Conservation (phyloP, 2,113 vertebrate genomes). For the Coptodon bakossiorum region DNA sequence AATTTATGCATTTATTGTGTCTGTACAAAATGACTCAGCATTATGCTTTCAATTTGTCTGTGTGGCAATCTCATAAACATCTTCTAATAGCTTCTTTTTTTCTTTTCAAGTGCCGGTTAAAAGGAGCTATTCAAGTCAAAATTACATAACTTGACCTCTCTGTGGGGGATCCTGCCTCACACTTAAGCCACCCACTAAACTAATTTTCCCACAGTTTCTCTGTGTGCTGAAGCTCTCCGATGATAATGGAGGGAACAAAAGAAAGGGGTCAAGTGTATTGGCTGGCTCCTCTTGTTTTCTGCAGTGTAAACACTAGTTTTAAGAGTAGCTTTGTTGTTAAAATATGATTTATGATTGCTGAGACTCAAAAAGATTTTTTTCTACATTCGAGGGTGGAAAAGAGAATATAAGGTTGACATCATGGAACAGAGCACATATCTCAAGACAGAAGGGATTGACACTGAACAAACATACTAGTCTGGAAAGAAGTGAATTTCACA, state of each 20-base stretch:
- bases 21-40: background rate
- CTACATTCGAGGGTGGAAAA: background rate
- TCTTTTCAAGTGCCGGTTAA: background rate
- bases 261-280: background rate
- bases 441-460: background rate
- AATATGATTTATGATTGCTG: background rate
- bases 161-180: background rate
- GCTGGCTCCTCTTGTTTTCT: background rate
- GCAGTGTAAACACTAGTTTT: conserved; percentile 33
- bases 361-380: background rate
- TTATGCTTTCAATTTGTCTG: background rate
- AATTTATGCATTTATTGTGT: background rate
- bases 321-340: background rate
- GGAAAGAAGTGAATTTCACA: background rate
- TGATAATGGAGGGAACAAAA: background rate
- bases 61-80: background rate
- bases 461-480: background rate
- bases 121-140: background rate
- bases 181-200: background rate
- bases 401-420: background rate
- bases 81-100: background rate
- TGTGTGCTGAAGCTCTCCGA: background rate
- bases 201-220: conserved; percentile 8
- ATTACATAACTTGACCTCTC: background rate
- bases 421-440: background rate